Evolutionary conservation across 2,113 vertebrate species (phyloP).

Genomic region (Tinamus guttatus): DNA sequence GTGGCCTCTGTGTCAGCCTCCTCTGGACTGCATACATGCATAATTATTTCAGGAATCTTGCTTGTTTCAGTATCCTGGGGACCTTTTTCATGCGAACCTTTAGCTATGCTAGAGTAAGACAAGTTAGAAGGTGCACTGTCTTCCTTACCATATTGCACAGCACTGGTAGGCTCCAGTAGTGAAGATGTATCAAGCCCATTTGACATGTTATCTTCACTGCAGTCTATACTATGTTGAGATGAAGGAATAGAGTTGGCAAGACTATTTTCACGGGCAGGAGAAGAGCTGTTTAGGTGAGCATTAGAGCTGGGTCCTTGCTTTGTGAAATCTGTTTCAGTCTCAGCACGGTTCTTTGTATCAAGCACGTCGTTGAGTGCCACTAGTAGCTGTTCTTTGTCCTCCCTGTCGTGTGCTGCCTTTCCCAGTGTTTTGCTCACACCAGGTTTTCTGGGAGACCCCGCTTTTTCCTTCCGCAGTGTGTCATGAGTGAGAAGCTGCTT

Average conservation of each 20-base stretch:
- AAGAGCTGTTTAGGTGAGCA: neutral
- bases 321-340: neutral
- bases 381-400: neutral
- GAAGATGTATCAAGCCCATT: neutral
- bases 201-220: neutral
- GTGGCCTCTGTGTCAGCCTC: slow-evolving; percentile 14
- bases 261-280: neutral
- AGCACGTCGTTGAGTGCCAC: neutral
- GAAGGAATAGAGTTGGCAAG: neutral
- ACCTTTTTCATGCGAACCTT: neutral
- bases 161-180: neutral
- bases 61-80: neutral
- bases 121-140: neutral
- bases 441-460: rapidly evolving
- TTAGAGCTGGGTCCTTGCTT: neutral
- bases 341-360: neutral
- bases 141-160: neutral
- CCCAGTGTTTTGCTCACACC: neutral
- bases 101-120: neutral
- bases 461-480: neutral
- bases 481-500: neutral
- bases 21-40: slow-evolving; percentile 43
- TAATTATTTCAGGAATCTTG: slow-evolving; percentile 44
- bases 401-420: neutral
- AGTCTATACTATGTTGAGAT: neutral